Evolutionary conservation across 2,888 invertebrate species (phyloP), one percentile per base, ranked within the genome.

Genomic region (Scaeva pyrastri): DNA sequence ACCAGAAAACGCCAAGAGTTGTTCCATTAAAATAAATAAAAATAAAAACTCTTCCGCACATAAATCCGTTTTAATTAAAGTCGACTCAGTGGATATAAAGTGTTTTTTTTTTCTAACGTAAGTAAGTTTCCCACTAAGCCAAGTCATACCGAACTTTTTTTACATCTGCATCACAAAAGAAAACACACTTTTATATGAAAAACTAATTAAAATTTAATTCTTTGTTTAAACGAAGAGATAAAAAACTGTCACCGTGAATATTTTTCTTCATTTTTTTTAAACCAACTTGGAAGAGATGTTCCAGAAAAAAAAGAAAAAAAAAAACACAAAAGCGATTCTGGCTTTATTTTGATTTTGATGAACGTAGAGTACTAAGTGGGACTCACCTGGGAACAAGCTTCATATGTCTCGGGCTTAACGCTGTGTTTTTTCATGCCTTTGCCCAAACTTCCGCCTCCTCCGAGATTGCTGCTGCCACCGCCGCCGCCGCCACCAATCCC

Each of bases 301-400:
- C 21, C 26, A 23, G 14, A 26, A 48, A 36, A 66, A 43, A 31
- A 31, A 43, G 3, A 64, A 26, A 16, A n/a, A 7, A 26, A 4
- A n/a, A 2, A 7, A 64, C 23, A 45, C 26, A 45, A 31, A 48
- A 48, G 0, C 7, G n/a, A 1, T 19, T 1, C n/a, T 10, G 36
- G 36, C 11, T n/a, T 39, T 66, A 12, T 39, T 45, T 45, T 19
- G 14, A 45, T 64, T 64, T 1, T 41, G 26, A 16, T 16, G 45
- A 64, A 66, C 8, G 6, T 31, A 31, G 31, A 8, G 8, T 31
- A 31, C 31, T 23, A 48, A 66, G 2, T 31, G 26, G 36, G 10
- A 78, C 87, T 85, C 80, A 93, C 93, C 90, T 93, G 92, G n/a
- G 91, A 90, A 88, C 92, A 93, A 50, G 91, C 90, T 88, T 93